phyloP scores from a whole-genome alignment of 2,113 vertebrate genomes.

The Verasper variegatus region DNA sequence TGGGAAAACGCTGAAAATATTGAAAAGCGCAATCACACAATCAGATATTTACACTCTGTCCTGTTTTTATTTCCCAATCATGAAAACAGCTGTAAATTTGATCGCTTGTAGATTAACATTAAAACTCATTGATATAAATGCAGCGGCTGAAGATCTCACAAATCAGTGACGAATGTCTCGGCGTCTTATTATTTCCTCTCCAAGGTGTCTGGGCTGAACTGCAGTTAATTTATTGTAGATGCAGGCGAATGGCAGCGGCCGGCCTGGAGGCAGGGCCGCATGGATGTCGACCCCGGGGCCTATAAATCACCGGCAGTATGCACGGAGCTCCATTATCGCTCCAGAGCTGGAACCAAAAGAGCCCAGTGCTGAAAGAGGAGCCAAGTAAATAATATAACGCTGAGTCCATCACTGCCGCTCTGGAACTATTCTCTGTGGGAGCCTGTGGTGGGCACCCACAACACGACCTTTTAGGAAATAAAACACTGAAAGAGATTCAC shows the following conservation, averaged over 20 bases:
- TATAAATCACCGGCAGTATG: constrained; percentile 72
- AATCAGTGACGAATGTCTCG: background rate
- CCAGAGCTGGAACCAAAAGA: constrained; percentile 60
- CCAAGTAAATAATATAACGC: constrained; percentile 66
- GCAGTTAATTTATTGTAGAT: constrained; percentile 21
- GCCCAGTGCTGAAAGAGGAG: constrained; percentile 67
- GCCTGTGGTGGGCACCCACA: constrained; percentile 1
- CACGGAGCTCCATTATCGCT: constrained; percentile 55
- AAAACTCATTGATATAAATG: background rate
- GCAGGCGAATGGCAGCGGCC: constrained; percentile 10
- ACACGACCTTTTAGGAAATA: background rate
- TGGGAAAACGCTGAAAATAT: too few species aligned
- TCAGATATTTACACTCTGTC: too few species aligned
- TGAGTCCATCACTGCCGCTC: constrained; percentile 48
- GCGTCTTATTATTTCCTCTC: background rate
- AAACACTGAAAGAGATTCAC: background rate
- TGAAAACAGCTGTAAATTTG: background rate
- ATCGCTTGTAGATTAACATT: background rate
- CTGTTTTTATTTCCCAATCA: background rate
- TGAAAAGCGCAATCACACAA: too few species aligned
- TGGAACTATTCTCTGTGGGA: constrained; percentile 29
- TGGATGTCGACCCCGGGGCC: constrained; percentile 30
- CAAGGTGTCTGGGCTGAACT: background rate
- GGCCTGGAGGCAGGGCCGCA: constrained; percentile 13
- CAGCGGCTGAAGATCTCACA: background rate